phyloP scores from a whole-genome alignment of 2,888 invertebrate genomes.

The Torymus aiolomorphi region DNA sequence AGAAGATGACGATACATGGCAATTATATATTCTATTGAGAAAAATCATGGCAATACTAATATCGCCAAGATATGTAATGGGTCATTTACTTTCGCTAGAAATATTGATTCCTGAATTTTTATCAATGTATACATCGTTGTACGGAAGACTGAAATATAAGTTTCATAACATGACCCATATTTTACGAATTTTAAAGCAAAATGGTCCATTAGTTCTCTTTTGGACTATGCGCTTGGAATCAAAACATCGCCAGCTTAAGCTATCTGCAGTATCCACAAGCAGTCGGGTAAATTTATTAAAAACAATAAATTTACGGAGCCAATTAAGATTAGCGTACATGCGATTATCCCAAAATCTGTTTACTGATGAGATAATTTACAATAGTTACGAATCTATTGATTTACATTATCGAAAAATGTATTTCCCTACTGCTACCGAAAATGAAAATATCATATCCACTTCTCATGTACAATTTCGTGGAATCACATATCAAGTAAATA shows the following conservation, averaged over 20 bases:
- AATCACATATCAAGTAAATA: not conserved
- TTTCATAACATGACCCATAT: too few species aligned
- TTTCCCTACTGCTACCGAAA: not conserved
- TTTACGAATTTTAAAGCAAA: not conserved
- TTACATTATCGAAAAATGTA: too few species aligned
- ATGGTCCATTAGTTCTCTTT: constrained; percentile 11
- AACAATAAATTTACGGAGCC: constrained; percentile 8
- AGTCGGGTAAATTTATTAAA: too few species aligned
- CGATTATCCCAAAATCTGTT: constrained; percentile 1
- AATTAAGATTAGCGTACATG: constrained; percentile 19
- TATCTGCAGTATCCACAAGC: constrained; percentile 42
- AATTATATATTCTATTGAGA: too few species aligned
- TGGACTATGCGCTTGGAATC: constrained; percentile 37
- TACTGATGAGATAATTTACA: not conserved
- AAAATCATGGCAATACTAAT: too few species aligned
- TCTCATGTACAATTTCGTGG: not conserved
- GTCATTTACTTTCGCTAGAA: too few species aligned
- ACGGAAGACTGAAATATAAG: too few species aligned
- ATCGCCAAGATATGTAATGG: too few species aligned
- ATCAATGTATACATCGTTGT: too few species aligned
- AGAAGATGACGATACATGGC: too few species aligned
- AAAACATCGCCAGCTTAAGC: constrained; percentile 42
- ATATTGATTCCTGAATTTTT: too few species aligned
- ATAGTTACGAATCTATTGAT: not conserved
- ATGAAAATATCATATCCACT: constrained; percentile 4